A percentile compares a stretch with the other conserved stretches of the same genome.
Conservation (phyloP, 2,888 invertebrate genomes). For the Lasioglossum pauxillum region DNA sequence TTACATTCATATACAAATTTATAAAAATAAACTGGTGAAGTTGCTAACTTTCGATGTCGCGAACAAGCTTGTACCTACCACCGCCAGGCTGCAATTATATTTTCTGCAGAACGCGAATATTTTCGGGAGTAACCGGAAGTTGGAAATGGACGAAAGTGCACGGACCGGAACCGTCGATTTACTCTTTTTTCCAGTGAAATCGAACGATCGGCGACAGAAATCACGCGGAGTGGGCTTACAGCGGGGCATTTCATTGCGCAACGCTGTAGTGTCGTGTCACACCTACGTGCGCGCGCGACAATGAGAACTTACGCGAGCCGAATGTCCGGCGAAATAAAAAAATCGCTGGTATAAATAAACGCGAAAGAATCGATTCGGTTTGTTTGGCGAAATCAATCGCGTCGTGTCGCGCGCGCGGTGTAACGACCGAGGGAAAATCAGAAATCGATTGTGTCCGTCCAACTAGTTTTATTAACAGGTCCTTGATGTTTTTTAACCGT, state of each 20-base stretch:
- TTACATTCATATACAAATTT: neutral
- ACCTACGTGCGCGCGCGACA: slow-evolving; percentile 51
- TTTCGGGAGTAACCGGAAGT: neutral
- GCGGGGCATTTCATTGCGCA: slow-evolving; percentile 44
- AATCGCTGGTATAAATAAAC: slow-evolving; percentile 24
- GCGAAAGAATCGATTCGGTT: slow-evolving; percentile 25
- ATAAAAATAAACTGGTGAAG: neutral
- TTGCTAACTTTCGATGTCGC: neutral
- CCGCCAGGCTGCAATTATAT: neutral
- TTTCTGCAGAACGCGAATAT: neutral
- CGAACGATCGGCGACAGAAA: slow-evolving; percentile 20
- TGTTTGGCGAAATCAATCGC: slow-evolving; percentile 19
- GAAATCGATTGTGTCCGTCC: neutral
- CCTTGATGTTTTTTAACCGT: neutral
- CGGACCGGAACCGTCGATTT: neutral
- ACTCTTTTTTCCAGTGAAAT: neutral
- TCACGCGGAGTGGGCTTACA: slow-evolving; percentile 21
- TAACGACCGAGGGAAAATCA: neutral
- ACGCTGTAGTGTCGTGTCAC: slow-evolving; percentile 35
- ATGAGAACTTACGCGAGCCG: slow-evolving; percentile 30
- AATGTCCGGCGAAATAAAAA: slow-evolving; percentile 9
- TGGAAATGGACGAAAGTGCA: neutral
- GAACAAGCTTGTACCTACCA: neutral
- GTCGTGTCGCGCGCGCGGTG: neutral
- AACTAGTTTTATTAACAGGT: neutral